phyloP scores from a whole-genome alignment of 2,888 invertebrate species.

The Strigamia maritima region DNA sequence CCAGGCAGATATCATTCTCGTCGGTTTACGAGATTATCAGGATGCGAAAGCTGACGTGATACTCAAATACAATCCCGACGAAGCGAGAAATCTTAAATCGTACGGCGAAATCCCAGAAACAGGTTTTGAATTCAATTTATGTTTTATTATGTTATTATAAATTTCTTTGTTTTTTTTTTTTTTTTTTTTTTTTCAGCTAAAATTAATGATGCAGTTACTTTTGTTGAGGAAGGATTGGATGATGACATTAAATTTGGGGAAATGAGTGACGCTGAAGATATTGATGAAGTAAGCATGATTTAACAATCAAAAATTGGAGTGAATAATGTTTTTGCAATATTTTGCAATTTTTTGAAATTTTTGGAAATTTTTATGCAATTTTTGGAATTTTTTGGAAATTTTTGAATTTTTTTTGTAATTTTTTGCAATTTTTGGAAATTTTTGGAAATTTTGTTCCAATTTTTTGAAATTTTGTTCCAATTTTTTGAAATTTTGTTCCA shows the following conservation, averaged over 20 bases:
- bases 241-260: conserved; percentile 97
- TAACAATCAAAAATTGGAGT: background rate
- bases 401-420: too few species aligned
- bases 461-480: too few species aligned
- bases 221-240: conserved; percentile 90
- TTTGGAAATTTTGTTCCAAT: too few species aligned
- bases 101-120: conserved; percentile 99
- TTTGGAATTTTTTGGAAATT: too few species aligned
- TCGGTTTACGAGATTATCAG: conserved; percentile 96
- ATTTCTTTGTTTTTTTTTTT: too few species aligned
- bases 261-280: conserved; percentile 86
- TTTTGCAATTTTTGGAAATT: too few species aligned
- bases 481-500: too few species aligned
- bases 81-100: conserved; percentile 96
- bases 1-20: conserved; percentile 95
- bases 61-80: conserved; percentile 97
- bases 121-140: conserved; percentile 53
- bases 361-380: too few species aligned
- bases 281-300: conserved; percentile 58
- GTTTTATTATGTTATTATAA: too few species aligned
- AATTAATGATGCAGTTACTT: conserved; percentile 93
- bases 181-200: conserved; percentile 63
- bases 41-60: conserved; percentile 98
- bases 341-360: too few species aligned
- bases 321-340: too few species aligned